Evolutionary conservation across 2,888 invertebrate species (phyloP).

Genomic region (Apomyelois bistriatella): DNA sequence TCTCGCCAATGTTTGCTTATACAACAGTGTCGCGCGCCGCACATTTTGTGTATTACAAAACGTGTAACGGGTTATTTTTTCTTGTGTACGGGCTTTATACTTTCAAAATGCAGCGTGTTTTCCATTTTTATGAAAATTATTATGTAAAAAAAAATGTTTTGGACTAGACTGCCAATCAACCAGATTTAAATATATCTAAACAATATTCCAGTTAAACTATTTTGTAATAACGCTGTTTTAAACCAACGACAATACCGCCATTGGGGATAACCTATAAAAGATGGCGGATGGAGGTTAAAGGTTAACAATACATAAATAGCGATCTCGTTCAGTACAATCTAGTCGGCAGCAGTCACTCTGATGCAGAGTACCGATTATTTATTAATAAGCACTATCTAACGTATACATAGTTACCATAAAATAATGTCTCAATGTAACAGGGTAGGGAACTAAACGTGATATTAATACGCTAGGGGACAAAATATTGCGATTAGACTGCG

Average conservation of each 20-base stretch:
- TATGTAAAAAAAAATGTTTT: no score
- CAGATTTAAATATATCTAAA: no score
- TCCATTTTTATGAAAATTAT: no score
- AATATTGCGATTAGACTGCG: no score
- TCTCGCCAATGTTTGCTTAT: no score
- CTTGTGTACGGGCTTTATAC: no score
- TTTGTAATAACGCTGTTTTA: neutral
- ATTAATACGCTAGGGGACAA: neutral
- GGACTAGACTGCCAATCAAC: no score
- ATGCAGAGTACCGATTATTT: conserved; percentile 67
- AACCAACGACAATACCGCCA: neutral
- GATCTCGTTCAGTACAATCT: conserved; percentile 57
- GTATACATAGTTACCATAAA: conserved; percentile 37
- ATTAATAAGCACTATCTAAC: conserved; percentile 70
- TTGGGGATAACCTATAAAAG: conserved; percentile 25
- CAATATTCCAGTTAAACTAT: no score
- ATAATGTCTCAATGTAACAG: conserved; percentile 17
- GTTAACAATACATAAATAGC: conserved; percentile 28
- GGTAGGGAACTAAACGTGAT: neutral
- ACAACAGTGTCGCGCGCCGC: no score
- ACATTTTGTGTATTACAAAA: no score
- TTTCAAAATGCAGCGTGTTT: no score
- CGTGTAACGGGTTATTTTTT: no score
- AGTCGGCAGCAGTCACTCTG: conserved; percentile 59
- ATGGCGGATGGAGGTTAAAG: conserved; percentile 15